These are phyloP conservation scores for Perca fluviatilis DNA, from an alignment of 2,113 vertebrate genomes.

Conservation along the genomic window DNA sequence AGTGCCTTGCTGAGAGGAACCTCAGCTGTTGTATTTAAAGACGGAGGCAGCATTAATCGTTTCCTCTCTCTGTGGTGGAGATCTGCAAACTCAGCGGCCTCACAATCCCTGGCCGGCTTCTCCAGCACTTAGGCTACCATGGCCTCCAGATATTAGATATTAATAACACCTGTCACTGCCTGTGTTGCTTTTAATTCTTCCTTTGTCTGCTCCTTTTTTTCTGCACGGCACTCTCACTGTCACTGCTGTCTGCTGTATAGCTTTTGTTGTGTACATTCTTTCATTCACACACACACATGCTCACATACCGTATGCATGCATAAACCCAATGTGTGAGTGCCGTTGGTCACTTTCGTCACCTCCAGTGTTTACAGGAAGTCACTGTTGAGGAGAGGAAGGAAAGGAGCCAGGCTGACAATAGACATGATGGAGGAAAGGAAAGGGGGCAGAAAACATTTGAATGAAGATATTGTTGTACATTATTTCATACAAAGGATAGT, in stretches of 20 bases:
- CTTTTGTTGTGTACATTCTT: background rate
- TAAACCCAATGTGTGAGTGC: background rate
- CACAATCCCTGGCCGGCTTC: background rate
- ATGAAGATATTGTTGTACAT: background rate
- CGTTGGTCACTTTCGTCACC: constrained; percentile 30
- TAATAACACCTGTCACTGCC: constrained; percentile 21
- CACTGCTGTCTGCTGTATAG: background rate
- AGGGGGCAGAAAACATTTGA: background rate
- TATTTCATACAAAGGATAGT: background rate
- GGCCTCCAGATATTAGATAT: constrained; percentile 6
- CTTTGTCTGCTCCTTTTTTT: background rate
- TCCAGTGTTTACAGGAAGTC: constrained; percentile 62
- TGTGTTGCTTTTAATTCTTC: constrained; percentile 3
- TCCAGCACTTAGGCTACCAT: background rate
- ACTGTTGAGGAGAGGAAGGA: constrained; percentile 65
- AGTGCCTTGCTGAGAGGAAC: constrained; percentile 53
- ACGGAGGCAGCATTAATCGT: constrained; percentile 42
- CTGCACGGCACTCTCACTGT: background rate
- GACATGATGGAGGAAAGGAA: constrained; percentile 11
- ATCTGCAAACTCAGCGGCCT: constrained; percentile 34
- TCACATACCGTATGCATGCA: background rate
- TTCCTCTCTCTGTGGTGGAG: background rate
- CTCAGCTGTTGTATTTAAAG: constrained; percentile 38
- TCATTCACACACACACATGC: background rate
- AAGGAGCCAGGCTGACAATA: constrained; percentile 45